Conservation (phyloP, 2,113 vertebrate genomes). For the Apodemus sylvaticus region DNA sequence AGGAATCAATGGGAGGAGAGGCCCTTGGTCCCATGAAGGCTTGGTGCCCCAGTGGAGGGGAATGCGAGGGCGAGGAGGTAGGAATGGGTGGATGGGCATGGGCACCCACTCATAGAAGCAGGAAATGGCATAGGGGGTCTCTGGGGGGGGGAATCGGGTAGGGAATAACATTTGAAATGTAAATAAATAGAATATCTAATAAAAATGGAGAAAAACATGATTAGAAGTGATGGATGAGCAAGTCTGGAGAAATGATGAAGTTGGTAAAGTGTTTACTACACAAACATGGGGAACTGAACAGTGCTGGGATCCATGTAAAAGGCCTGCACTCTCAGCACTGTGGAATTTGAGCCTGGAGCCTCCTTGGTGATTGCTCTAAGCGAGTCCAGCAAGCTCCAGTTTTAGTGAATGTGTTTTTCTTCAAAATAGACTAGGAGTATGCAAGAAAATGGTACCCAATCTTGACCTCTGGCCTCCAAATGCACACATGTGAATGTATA, state of each 20-base stretch:
- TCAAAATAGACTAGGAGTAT: neutral
- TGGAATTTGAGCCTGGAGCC: neutral
- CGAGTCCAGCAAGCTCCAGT: neutral
- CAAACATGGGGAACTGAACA: neutral
- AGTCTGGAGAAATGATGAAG: neutral
- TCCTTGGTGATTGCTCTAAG: neutral
- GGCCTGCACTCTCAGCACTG: no score
- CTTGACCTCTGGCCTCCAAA: neutral
- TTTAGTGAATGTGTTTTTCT: neutral
- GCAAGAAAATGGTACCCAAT: neutral
- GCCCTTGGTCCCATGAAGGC: no score
- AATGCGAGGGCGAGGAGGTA: no score
- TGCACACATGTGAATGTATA: neutral
- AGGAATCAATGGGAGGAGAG: no score
- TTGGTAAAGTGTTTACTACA: neutral
- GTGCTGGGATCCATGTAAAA: neutral
- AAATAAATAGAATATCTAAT: no score
- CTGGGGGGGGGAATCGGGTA: no score
- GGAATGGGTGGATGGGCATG: no score
- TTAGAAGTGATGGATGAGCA: neutral
- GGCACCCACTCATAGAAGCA: no score
- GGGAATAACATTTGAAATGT: no score
- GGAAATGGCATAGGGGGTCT: no score
- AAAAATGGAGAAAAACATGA: neutral
- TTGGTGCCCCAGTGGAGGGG: no score